Evolutionary conservation across 37 sponge, comb jelly and placozoan species (phyloP).

Genomic region (Chondrilla cf. caribensis): DNA sequence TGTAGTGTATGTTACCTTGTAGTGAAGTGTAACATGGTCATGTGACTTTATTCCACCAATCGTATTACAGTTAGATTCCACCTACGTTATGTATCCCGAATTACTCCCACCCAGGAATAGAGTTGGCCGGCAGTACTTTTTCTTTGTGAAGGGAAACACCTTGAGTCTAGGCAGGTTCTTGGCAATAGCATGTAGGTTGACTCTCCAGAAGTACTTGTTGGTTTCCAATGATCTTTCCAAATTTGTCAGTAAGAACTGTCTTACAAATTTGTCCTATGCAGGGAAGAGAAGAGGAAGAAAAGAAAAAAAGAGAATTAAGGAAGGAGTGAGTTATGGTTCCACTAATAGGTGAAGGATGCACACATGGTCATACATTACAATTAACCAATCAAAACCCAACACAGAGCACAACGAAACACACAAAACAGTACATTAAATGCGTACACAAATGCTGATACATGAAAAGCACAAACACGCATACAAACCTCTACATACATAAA

Average conservation of each 20-base stretch:
- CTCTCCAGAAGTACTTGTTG: conserved; percentile 40
- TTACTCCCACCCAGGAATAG: conserved; percentile 68
- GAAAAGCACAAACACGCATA: not conserved
- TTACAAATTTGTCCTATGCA: conserved; percentile 6
- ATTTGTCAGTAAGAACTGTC: conserved; percentile 69
- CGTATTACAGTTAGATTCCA: not conserved
- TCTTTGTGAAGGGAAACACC: conserved; percentile 1
- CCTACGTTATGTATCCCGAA: conserved; percentile 64
- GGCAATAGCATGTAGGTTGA: conserved; percentile 53
- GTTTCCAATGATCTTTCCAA: conserved; percentile 17
- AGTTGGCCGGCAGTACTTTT: conserved; percentile 32
- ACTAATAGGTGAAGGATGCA: not conserved
- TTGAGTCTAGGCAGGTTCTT: conserved; percentile 7
- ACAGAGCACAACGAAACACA: not conserved
- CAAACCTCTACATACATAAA: not conserved
- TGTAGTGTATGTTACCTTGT: no score
- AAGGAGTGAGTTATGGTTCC: no score
- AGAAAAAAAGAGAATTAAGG: no score
- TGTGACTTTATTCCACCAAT: no score
- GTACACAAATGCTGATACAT: not conserved
- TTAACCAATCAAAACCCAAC: no score
- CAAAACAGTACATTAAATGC: not conserved
- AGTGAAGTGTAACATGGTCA: no score
- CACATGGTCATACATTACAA: not conserved
- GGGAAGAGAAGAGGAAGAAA: no score